Base-by-base conservation (phyloP, 2,113 vertebrate genomes). In the Leptodactylus fuscus region DNA sequence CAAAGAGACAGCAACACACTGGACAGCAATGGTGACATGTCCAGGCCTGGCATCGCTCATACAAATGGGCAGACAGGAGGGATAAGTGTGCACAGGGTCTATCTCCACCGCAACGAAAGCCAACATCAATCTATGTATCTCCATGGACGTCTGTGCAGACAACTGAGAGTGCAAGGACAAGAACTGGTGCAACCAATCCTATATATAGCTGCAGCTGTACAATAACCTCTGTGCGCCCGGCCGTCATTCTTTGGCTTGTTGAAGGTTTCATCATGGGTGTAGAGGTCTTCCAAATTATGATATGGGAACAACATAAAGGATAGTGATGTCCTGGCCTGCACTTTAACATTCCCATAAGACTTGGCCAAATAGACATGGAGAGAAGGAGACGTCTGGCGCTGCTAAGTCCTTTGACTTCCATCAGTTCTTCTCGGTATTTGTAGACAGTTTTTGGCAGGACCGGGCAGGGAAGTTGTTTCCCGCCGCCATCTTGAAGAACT, bases 21-120 rank as follows among this genome's bases (percentile, higher is more conserved):
- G 46, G 74, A 77, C 70, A 73, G 70, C 70, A 12, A 44, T 27
- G 71, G 44, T 55, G 51, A 78, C 32, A 78, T 29, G 49, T 55
- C 24, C 27, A 78, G 36, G 53, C 32, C 34, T 60, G 76, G 51
- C 53, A 79, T 41, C 41, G 22, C 76, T 51, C 51, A 79, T 41
- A 58, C 16, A 60, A n/a, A 18, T 6, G 18, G 34, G 18, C 32
- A 58, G 49, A 38, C 22, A 36, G 34, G 22, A n/a, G 38, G 10
- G n/a, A 46, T 32, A 18, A 58, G 76, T 58, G 18, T 36, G 51
- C 22, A 79, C 1, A 79, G 76, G 2, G 11, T 48, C 13, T 78
- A 36, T 55, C 20, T 75, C 15, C 71, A 44, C 38, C 27, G 65
- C 65, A 38, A 36, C 1, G 65, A 20, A 69, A 69, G 34, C 65